phyloP scores from a whole-genome alignment of 2,113 vertebrate species.

The Ancistrus triradiatus region DNA sequence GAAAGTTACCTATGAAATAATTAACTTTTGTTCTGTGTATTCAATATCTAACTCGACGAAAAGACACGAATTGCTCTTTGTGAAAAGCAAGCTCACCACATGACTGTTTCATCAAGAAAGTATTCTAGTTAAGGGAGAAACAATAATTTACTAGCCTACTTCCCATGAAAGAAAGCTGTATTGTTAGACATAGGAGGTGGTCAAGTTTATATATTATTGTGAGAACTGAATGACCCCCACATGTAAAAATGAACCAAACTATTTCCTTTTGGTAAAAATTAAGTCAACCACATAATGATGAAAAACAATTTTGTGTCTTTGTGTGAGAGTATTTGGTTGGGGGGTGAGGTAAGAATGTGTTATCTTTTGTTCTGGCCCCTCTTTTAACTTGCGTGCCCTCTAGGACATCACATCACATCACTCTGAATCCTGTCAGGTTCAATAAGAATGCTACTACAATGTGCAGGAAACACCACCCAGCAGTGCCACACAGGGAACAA shows the following conservation, averaged over 20 bases:
- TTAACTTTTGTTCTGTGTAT: too few species aligned
- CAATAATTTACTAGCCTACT: neutral
- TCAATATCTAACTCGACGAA: neutral
- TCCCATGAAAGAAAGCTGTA: neutral
- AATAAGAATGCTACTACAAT: slow-evolving; percentile 1
- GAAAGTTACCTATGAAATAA: too few species aligned
- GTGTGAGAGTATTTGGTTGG: neutral
- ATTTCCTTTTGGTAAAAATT: too few species aligned
- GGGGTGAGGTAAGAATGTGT: slow-evolving; percentile 12
- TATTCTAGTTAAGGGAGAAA: neutral
- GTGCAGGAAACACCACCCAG: slow-evolving; percentile 24
- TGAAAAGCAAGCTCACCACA: neutral
- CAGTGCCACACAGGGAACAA: neutral
- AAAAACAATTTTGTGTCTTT: too few species aligned
- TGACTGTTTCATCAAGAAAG: neutral
- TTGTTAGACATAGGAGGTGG: neutral
- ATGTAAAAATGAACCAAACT: too few species aligned
- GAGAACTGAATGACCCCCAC: too few species aligned
- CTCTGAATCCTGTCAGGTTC: slow-evolving; percentile 10
- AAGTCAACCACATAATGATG: too few species aligned
- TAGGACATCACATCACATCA: neutral
- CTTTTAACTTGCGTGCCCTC: slow-evolving; percentile 2
- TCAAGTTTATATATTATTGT: neutral
- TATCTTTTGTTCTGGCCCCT: slow-evolving; percentile 32
- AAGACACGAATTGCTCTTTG: neutral